phyloP scores from a whole-genome alignment of 2,113 vertebrate genomes.

The Chinchilla lanigera region DNA sequence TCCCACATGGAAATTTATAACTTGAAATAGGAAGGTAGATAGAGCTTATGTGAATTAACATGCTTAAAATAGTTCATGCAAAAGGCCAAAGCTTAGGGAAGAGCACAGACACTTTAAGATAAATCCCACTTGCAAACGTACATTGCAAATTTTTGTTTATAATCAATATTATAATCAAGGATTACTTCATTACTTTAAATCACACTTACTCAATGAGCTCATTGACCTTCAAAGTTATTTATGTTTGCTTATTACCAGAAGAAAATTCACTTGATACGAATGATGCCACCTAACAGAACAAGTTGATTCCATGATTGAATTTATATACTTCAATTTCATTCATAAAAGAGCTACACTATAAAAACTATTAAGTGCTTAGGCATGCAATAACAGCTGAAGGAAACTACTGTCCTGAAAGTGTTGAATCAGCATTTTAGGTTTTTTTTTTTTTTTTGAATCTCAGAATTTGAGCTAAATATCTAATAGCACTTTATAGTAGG shows the following conservation, averaged over 20 bases:
- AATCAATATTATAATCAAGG: slow-evolving; percentile 67
- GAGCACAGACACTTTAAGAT: slow-evolving; percentile 48
- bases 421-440: slow-evolving; percentile 55
- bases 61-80: slow-evolving; percentile 15
- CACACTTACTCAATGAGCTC: slow-evolving; percentile 62
- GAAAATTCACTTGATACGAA: slow-evolving; percentile 40
- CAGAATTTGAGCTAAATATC: slow-evolving; percentile 45
- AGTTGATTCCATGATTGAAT: slow-evolving; percentile 70
- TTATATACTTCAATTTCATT: slow-evolving; percentile 65
- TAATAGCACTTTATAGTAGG: slow-evolving; percentile 9
- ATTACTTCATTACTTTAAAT: slow-evolving; percentile 75
- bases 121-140: slow-evolving; percentile 53
- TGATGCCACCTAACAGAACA: slow-evolving; percentile 67
- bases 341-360: slow-evolving; percentile 48
- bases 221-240: slow-evolving; percentile 72
- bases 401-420: slow-evolving; percentile 57
- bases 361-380: slow-evolving; percentile 60
- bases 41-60: neutral
- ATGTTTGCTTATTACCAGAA: slow-evolving; percentile 42
- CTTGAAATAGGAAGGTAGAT: neutral
- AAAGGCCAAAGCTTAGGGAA: neutral
- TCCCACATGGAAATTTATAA: slow-evolving; percentile 9
- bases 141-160: slow-evolving; percentile 66
- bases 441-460: slow-evolving; percentile 67
- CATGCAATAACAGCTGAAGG: slow-evolving; percentile 47